A percentile compares a stretch with the other conserved stretches of the same genome.
These are phyloP conservation scores for Temnothorax longispinosus DNA, from an alignment of 1,140 invertebrate genomes.

Conservation along the genomic window DNA sequence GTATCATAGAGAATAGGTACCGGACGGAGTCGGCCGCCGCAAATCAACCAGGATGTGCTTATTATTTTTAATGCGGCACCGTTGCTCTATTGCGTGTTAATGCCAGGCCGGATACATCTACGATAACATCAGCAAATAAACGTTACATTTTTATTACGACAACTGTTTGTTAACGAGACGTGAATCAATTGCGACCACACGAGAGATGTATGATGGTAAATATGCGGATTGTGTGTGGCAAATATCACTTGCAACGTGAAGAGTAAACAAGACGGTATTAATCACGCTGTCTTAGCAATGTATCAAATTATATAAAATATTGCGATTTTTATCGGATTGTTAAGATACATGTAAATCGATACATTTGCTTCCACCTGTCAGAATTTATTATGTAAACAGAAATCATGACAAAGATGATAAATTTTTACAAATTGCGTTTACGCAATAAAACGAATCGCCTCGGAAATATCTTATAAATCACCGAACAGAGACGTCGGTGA, in stretches of 20 bases:
- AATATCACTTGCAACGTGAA: neutral
- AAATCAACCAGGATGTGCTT: constrained; percentile 48
- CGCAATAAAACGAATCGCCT: constrained; percentile 18
- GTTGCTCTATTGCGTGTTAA: constrained; percentile 49
- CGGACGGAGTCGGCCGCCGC: neutral
- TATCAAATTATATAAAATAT: neutral
- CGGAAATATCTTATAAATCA: constrained; percentile 44
- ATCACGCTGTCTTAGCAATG: neutral
- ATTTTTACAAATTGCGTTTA: neutral
- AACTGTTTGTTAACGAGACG: constrained; percentile 18
- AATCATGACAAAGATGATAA: constrained; percentile 14
- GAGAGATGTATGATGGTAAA: neutral
- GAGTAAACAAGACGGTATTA: neutral
- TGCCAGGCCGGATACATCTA: constrained; percentile 22
- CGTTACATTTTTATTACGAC: constrained; percentile 34
- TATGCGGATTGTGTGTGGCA: neutral
- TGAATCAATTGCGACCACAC: neutral
- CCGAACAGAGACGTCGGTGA: neutral
- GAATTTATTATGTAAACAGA: neutral
- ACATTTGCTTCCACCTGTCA: too few relatives aligned
- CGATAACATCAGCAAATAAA: constrained; percentile 45
- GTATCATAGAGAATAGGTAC: constrained; percentile 46
- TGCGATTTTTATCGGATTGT: neutral
- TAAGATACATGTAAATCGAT: neutral
- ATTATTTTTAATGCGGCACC: constrained; percentile 51